These are phyloP conservation scores for Diceros bicornis DNA, from an alignment of 2,797 vertebrate species.

Conservation along the genomic window DNA sequence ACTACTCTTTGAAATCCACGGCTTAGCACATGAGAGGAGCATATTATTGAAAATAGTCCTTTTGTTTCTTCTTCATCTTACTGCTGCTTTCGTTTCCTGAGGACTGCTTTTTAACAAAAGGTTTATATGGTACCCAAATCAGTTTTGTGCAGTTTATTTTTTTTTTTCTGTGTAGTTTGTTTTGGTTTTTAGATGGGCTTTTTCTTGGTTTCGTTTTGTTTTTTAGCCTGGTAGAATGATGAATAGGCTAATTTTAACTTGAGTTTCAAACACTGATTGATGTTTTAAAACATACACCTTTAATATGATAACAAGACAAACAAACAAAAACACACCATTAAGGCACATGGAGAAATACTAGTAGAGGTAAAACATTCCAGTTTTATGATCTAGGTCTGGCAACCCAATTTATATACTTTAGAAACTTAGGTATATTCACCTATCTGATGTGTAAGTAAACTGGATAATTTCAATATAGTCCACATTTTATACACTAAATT, in stretches of 20 bases:
- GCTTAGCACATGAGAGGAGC: not conserved
- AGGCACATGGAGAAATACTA: not conserved
- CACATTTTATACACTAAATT: not conserved
- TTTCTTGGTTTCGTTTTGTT: not conserved
- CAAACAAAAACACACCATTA: not conserved
- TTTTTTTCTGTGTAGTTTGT: not conserved
- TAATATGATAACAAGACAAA: not conserved
- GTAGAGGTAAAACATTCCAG: not conserved
- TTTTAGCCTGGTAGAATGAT: not conserved
- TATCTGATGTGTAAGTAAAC: not conserved
- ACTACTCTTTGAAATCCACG: not conserved
- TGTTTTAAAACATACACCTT: not conserved
- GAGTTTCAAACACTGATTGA: not conserved
- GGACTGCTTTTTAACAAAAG: not conserved
- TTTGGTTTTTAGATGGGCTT: not conserved
- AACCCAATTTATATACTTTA: not conserved
- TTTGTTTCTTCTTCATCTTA: not conserved
- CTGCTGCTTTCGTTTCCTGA: not conserved
- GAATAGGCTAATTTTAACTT: not conserved
- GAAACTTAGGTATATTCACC: not conserved
- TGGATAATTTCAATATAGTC: not conserved
- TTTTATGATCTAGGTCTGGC: not conserved
- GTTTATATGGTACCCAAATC: not conserved
- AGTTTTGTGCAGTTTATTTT: not conserved
- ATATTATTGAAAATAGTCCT: slow-evolving; percentile 21